Conservation (phyloP, 2,113 vertebrate species). For the Furnarius figulus region DNA sequence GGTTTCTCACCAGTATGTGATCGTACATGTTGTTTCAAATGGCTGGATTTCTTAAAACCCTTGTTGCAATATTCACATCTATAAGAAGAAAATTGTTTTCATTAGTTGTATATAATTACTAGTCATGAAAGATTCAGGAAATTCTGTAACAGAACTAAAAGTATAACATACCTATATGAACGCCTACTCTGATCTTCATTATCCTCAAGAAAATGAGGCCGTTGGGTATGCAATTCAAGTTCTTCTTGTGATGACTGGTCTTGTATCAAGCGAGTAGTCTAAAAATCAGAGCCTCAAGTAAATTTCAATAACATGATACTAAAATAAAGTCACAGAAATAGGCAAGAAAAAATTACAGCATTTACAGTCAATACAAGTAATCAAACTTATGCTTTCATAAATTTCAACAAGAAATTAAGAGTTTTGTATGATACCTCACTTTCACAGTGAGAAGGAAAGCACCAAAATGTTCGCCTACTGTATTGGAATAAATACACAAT, state of each 20-base stretch:
- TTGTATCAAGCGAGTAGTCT: constrained; percentile 89
- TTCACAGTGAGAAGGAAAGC: neutral
- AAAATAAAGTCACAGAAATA: neutral
- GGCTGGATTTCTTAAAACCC: constrained; percentile 97
- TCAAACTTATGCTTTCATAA: neutral
- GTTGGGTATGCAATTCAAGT: constrained; percentile 81
- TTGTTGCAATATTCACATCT: constrained; percentile 94
- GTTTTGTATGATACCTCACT: neutral
- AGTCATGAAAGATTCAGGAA: neutral
- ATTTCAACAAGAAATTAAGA: neutral
- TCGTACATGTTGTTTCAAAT: constrained; percentile 95
- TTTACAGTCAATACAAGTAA: neutral
- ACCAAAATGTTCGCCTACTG: neutral
- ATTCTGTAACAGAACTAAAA: neutral
- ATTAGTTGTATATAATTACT: neutral
- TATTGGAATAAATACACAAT: neutral
- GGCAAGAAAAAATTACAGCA: neutral
- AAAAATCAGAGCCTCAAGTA: constrained; percentile 17
- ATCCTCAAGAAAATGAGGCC: constrained; percentile 86
- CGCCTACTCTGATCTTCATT: constrained; percentile 89
- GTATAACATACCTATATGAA: constrained; percentile 83
- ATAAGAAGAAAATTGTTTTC: neutral
- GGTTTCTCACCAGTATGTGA: constrained; percentile 98
- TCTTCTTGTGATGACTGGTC: constrained; percentile 81
- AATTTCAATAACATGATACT: neutral